phyloP scores from a whole-genome alignment of 1,140 invertebrate genomes.

The Trissolcus basalis region DNA sequence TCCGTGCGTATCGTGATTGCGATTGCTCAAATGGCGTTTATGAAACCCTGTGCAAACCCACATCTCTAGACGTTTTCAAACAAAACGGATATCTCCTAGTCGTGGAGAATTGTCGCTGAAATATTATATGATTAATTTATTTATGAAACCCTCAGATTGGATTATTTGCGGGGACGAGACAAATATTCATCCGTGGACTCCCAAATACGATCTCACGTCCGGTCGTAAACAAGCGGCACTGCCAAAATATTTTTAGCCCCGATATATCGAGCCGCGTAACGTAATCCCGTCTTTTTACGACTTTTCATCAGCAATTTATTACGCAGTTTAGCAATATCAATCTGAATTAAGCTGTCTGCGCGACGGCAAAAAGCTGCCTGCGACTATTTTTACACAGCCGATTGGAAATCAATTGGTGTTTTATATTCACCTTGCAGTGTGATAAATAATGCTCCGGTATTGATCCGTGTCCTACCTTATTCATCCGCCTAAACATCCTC shows the following conservation, averaged over 20 bases:
- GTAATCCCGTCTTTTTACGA: neutral
- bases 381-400: slow-evolving; percentile 27
- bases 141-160: slow-evolving; percentile 33
- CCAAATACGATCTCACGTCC: slow-evolving; percentile 9
- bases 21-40: slow-evolving; percentile 16
- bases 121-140: slow-evolving; percentile 48
- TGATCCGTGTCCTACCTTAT: slow-evolving; percentile 1
- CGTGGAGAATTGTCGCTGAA: slow-evolving; percentile 36
- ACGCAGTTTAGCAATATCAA: slow-evolving; percentile 26
- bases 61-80: slow-evolving; percentile 46
- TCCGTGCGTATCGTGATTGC: neutral
- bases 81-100: slow-evolving; percentile 27
- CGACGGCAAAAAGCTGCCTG: slow-evolving; percentile 5
- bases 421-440: slow-evolving; percentile 18
- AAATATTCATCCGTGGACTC: slow-evolving; percentile 7
- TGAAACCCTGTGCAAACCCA: slow-evolving; percentile 41
- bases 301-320: slow-evolving; percentile 8
- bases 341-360: slow-evolving; percentile 17
- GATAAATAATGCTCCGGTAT: slow-evolving; percentile 17
- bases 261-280: neutral
- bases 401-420: slow-evolving; percentile 39
- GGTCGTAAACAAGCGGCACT: slow-evolving; percentile 28
- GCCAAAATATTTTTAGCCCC: slow-evolving; percentile 12
- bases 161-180: slow-evolving; percentile 14
- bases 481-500: slow-evolving; percentile 14